phyloP scores from a whole-genome alignment of 2,113 vertebrate genomes.

The Percopsis transmontana region DNA sequence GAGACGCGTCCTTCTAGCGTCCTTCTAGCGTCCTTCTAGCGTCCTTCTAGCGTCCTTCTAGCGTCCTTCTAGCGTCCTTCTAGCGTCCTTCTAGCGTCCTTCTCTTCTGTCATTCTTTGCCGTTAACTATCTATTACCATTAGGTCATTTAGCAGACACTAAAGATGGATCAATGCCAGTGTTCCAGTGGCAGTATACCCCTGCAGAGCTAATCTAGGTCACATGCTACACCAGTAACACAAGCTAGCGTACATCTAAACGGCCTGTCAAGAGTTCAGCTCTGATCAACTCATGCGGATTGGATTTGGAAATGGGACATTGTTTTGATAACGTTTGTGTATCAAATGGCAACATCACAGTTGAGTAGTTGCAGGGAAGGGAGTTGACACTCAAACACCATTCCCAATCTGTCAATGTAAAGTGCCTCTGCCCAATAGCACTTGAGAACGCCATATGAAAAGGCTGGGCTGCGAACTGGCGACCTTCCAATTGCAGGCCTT shows the following conservation, averaged over 20 bases:
- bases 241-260: slow-evolving; percentile 34
- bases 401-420: slow-evolving; percentile 5
- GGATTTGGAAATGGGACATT: background rate
- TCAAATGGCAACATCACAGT: background rate
- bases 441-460: background rate
- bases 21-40: no score
- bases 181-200: slow-evolving; percentile 57
- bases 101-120: background rate
- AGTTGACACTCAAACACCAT: background rate
- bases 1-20: no score
- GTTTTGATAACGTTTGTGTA: no score
- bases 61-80: no score
- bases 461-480: slow-evolving; percentile 14
- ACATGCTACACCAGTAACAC: slow-evolving; percentile 51
- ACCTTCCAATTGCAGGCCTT: slow-evolving; percentile 16
- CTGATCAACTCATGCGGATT: background rate
- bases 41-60: no score
- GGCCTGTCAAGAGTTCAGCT: slow-evolving; percentile 26
- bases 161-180: slow-evolving; percentile 59
- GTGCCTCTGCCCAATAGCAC: slow-evolving; percentile 7
- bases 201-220: slow-evolving; percentile 71
- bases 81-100: slow-evolving; percentile 7
- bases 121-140: slow-evolving; percentile 4
- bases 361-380: background rate
- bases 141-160: no score